Evolutionary conservation across 2,888 invertebrate genomes (phyloP), one percentile per base, ranked within the genome.

Genomic region (Orchestes rusci): DNA sequence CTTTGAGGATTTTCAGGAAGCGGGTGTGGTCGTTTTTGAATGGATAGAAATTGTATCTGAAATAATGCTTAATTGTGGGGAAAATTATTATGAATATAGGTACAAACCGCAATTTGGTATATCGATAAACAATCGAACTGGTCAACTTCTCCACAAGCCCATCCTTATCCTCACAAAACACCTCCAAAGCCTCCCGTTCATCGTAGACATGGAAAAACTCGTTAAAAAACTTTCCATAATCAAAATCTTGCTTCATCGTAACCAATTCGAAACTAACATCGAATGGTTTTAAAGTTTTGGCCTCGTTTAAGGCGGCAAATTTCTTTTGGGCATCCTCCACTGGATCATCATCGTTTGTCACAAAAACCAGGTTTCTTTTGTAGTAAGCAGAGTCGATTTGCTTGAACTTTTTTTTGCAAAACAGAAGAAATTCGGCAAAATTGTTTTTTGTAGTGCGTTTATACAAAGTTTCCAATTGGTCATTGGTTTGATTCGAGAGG

Each of bases 331-430:
- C 51, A 47, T 61, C 58, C 15, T 50, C 48, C 4, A 57, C 50
- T 10, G 63, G 63, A 39, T 61, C 52, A 49, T 61, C 61, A 53
- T 63, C 58, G 23, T 61, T 62, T 8, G 61, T 60, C 4, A 63
- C 53, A 37, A 56, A 63, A 16, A 62, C 51, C 1, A 64, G 29
- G 2, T 48, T 55, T 42, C 57, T 47, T 40, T 55, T 56, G 43
- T 59, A 56, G 47, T 52, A 56, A 2, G 39, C 46, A 1, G 57
- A 48, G 35, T 56, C 58, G 5, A 60, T 52, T 16, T 55, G 54
- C 31, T 53, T 56, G 36, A 63, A 61, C 20, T 58, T 56, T 39
- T 56, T 60, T 35, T 60, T 62, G 38, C 60, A 60, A 3, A 50
- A 44, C 15, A 60, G 49, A 13, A 64, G 58, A 40, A 63, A 60